Evolutionary conservation across 2,888 invertebrate genomes (phyloP).

Genomic region (Catotricha subobsoleta): DNA sequence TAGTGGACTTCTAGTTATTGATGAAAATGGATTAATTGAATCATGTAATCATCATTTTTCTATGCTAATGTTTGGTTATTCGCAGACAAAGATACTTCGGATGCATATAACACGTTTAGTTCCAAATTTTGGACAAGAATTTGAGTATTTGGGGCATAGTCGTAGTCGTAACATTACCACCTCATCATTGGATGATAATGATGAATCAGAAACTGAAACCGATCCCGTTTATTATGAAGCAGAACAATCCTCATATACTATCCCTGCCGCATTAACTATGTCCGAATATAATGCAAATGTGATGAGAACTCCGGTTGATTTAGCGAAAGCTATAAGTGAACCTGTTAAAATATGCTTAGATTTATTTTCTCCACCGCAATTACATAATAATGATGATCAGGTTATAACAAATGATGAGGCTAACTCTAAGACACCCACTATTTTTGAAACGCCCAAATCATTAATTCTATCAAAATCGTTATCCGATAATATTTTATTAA

Average conservation of each 20-base stretch:
- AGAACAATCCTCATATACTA: conserved; percentile 7
- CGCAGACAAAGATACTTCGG: conserved; percentile 39
- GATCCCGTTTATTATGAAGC: conserved; percentile 15
- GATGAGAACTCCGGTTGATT: not conserved
- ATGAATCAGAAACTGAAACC: conserved; percentile 27
- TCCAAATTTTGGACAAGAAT: conserved; percentile 41
- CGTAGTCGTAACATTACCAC: conserved; percentile 35
- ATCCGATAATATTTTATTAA: conserved; percentile 9
- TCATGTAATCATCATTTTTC: conserved; percentile 50
- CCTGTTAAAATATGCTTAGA: conserved; percentile 7
- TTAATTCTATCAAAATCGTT: conserved; percentile 7
- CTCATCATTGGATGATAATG: conserved; percentile 34
- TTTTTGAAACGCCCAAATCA: not conserved
- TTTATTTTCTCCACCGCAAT: not conserved
- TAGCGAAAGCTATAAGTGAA: conserved; percentile 9
- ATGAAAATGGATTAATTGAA: conserved; percentile 41
- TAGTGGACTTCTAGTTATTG: conserved; percentile 45
- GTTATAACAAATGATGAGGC: not conserved
- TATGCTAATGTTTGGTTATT: conserved; percentile 44
- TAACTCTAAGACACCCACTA: too few species aligned
- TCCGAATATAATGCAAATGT: conserved; percentile 2
- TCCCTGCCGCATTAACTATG: conserved; percentile 2
- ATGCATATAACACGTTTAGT: conserved; percentile 37
- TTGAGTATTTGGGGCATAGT: conserved; percentile 32
- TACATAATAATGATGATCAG: not conserved